Evolutionary conservation across 2,888 invertebrate genomes (phyloP).

Genomic region (Julus scandinavius): DNA sequence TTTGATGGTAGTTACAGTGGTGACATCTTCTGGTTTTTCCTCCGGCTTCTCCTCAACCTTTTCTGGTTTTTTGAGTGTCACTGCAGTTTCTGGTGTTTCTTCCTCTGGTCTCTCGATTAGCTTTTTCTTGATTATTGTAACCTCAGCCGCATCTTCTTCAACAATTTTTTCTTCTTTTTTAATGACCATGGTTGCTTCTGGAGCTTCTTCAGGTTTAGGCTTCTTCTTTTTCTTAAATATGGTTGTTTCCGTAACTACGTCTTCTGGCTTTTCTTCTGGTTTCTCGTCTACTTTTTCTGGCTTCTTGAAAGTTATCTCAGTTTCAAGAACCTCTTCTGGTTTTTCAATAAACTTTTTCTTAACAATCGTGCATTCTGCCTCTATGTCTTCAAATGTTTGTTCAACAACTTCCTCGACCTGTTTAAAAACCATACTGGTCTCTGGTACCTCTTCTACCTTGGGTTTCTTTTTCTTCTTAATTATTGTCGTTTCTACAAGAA

Average conservation of each 20-base stretch:
- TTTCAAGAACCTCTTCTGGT: slow-evolving; percentile 12
- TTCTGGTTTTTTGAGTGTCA: slow-evolving; percentile 42
- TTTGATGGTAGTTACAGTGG: slow-evolving; percentile 53
- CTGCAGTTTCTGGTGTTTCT: slow-evolving; percentile 65
- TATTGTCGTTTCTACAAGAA: slow-evolving; percentile 49
- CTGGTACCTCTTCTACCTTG: slow-evolving; percentile 58
- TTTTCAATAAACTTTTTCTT: slow-evolving; percentile 60
- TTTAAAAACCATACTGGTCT: slow-evolving; percentile 61
- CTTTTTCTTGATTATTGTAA: slow-evolving; percentile 51
- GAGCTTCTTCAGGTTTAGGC: slow-evolving; percentile 49
- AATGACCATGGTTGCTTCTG: slow-evolving; percentile 59
- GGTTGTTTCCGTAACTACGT: slow-evolving; percentile 49
- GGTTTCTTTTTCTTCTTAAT: slow-evolving; percentile 60
- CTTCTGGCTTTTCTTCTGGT: slow-evolving; percentile 54
- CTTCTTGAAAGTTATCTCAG: neutral
- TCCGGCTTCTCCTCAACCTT: slow-evolving; percentile 55
- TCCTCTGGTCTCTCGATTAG: slow-evolving; percentile 55
- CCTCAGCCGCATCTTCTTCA: slow-evolving; percentile 70
- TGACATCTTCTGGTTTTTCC: slow-evolving; percentile 55
- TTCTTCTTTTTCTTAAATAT: slow-evolving; percentile 54
- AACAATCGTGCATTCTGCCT: slow-evolving; percentile 63
- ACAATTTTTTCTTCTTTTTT: slow-evolving; percentile 52
- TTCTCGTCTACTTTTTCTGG: slow-evolving; percentile 50
- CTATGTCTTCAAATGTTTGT: slow-evolving; percentile 63
- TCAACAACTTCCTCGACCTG: slow-evolving; percentile 64